Evolutionary conservation across 2,797 vertebrate genomes (phyloP), one percentile per base, ranked within the genome.

Genomic region (Myotis myotis): DNA sequence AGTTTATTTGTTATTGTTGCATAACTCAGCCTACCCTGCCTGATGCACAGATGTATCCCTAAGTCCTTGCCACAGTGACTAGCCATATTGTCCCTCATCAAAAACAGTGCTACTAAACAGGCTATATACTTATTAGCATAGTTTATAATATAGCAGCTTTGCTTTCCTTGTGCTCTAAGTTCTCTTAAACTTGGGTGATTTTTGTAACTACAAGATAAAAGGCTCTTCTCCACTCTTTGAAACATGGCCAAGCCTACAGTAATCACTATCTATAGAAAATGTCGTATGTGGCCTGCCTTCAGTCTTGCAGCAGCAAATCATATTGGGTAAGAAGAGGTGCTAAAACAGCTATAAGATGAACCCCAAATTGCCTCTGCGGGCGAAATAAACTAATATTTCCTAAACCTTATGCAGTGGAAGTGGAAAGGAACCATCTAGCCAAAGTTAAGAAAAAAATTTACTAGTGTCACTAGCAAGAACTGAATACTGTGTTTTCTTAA

Each of bases 391-490:
- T 33, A 47, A 20, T 70, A 71, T 53, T 92, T 51, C 25, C 38
- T 87, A 75, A 74, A 86, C 9, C 78, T 76, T 80, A 41, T 74
- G 6, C 33, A 89, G 30, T n/a, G 57, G 57, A 87, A 79, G 16
- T n/a, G 57, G 53, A 87, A 79, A 15, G 9, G 44, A 38, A 82
- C 8, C 11, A 9, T 3, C 22, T 66, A 5, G 36, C 15, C 72
- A 87, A 81, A 90, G 20, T 68, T 94, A 70, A 93, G 60, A 79
- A 87, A 76, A 3, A 68, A 89, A 95, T 57, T 74, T n/a, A 25
- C 53, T 87, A 20, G 12, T 41, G 11, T 94, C 38, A 89, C 41
- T 49, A 96, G 22, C n/a, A 89, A 95, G 51, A 94, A 80, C 9
- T 74, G 28, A 91, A 36, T 74, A 64, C 93, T 64, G 16, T 0